These are phyloP conservation scores for Nomada fucata DNA, from an alignment of 2,888 invertebrate genomes.

Conservation along the genomic window DNA sequence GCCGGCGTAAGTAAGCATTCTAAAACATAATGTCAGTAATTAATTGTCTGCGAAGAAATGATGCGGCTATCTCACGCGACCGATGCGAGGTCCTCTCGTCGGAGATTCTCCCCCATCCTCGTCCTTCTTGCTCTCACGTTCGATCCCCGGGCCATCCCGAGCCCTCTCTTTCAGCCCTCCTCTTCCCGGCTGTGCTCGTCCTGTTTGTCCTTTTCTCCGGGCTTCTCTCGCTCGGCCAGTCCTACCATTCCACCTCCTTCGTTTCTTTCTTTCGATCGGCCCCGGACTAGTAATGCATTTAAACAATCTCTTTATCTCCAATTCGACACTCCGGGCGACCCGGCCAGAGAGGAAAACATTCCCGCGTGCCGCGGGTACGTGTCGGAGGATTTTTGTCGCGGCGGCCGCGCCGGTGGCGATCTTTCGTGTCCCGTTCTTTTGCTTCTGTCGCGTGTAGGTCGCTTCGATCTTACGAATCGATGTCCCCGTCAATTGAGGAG, in stretches of 20 bases:
- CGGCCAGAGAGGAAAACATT: conserved; percentile 64
- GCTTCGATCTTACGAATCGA: neutral
- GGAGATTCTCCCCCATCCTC: conserved; percentile 30
- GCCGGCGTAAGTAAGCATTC: conserved; percentile 77
- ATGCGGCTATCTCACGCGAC: conserved; percentile 81
- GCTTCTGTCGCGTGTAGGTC: neutral
- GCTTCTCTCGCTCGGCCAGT: conserved; percentile 49
- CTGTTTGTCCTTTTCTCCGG: conserved; percentile 43
- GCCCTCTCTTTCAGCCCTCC: conserved; percentile 43
- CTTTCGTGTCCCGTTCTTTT: neutral
- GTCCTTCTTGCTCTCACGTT: conserved; percentile 21
- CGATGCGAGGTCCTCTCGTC: conserved; percentile 62
- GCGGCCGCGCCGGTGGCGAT: neutral
- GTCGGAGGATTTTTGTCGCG: conserved; percentile 46
- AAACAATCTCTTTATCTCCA: conserved; percentile 69
- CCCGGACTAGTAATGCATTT: conserved; percentile 67
- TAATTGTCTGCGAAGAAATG: conserved; percentile 80
- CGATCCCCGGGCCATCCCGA: conserved; percentile 31
- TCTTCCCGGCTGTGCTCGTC: conserved; percentile 19
- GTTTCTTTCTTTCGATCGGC: conserved; percentile 56
- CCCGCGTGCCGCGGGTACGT: conserved; percentile 38
- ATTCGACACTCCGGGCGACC: conserved; percentile 63
- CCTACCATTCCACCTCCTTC: conserved; percentile 49
- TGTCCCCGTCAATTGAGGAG: neutral
- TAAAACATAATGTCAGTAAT: conserved; percentile 81